phyloP scores from a whole-genome alignment of 2,797 vertebrate genomes.

The Enteromius mattozi region DNA sequence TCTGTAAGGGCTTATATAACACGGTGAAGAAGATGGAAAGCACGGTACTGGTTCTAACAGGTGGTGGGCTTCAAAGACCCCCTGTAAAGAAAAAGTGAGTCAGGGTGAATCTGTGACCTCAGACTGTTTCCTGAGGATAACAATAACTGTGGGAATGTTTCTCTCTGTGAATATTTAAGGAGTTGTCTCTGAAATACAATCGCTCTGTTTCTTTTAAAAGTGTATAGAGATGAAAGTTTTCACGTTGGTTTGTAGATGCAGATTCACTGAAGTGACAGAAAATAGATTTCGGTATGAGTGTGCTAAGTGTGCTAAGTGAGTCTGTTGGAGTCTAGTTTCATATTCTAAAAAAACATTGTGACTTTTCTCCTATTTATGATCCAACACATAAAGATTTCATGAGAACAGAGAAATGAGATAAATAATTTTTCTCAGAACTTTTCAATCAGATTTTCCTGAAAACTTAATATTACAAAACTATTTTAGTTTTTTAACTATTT shows the following conservation, averaged over 20 bases:
- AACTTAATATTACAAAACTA: neutral
- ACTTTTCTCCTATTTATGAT: conserved; percentile 4
- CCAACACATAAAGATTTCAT: neutral
- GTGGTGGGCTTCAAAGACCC: neutral
- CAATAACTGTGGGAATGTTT: neutral
- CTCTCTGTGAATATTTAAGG: neutral
- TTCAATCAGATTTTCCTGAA: neutral
- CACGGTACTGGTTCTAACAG: neutral
- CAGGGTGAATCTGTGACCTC: neutral
- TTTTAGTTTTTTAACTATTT: neutral
- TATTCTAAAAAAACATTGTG: neutral
- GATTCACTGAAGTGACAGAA: conserved; percentile 25
- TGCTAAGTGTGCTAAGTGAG: conserved; percentile 26
- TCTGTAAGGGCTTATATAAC: neutral
- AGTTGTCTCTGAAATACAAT: neutral
- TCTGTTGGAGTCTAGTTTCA: neutral
- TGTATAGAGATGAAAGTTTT: conserved; percentile 5
- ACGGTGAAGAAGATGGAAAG: neutral
- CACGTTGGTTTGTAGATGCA: conserved; percentile 7
- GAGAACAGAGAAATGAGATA: neutral
- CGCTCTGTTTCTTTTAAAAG: conserved; percentile 11
- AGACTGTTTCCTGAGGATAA: neutral
- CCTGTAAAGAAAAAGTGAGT: neutral
- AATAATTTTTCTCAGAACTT: neutral
- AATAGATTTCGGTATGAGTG: conserved; percentile 33